A percentile compares a stretch with the other conserved stretches of the same genome.
These are phyloP conservation scores for Tragopan temminckii DNA, from an alignment of 2,797 vertebrate genomes.

Conservation along the genomic window DNA sequence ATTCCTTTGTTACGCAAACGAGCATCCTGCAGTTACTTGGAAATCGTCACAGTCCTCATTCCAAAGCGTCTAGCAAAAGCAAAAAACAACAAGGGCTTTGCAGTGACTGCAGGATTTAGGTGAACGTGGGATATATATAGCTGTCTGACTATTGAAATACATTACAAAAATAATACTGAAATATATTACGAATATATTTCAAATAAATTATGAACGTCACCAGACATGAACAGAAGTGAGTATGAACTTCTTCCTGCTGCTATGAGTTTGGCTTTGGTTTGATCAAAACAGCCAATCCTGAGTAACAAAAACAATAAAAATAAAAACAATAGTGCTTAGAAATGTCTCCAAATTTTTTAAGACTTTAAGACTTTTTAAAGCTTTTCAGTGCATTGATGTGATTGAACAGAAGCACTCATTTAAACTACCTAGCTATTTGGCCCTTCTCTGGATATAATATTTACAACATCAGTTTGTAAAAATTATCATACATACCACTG, in stretches of 20 bases:
- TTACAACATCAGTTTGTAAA: not conserved
- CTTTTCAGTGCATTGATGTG: not conserved
- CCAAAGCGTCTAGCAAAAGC: not conserved
- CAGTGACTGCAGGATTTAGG: accelerated
- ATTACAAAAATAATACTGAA: not conserved
- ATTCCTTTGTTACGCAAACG: not conserved
- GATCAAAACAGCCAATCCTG: not conserved
- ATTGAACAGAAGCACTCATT: not conserved
- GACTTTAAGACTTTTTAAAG: not conserved
- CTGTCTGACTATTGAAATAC: not conserved
- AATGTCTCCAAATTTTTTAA: not conserved
- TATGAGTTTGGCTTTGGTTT: not conserved
- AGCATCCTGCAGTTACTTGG: not conserved
- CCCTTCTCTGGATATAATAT: not conserved
- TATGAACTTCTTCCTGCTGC: not conserved
- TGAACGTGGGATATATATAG: not conserved
- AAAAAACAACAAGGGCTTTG: not conserved
- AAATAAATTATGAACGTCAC: not conserved
- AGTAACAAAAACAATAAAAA: not conserved
- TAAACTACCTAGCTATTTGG: not conserved
- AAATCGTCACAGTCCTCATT: not conserved
- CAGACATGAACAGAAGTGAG: not conserved
- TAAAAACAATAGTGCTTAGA: not conserved
- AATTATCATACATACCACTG: not conserved
- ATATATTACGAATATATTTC: not conserved